A percentile compares a stretch with the other conserved stretches of the same genome.
These are phyloP conservation scores for Adrianichthys oophorus DNA, from an alignment of 2,797 vertebrate species.

Conservation along the genomic window DNA sequence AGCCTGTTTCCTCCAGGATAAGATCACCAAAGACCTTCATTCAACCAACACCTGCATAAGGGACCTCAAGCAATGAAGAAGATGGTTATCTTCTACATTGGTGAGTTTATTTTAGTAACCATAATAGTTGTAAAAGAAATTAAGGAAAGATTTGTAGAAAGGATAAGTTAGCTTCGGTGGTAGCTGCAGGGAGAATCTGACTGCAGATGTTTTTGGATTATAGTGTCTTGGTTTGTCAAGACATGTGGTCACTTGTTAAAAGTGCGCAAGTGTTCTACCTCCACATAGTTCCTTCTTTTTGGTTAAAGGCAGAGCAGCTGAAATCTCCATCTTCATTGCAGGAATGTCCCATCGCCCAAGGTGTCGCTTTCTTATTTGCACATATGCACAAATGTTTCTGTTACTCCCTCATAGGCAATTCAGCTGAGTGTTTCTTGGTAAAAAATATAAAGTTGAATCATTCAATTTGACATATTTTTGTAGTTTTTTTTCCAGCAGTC, in stretches of 20 bases:
- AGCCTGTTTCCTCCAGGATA: too few species aligned
- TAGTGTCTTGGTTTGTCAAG: not conserved
- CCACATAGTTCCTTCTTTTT: not conserved
- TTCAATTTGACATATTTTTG: not conserved
- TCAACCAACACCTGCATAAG: too few species aligned
- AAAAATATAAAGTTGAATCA: not conserved
- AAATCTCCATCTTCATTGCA: not conserved
- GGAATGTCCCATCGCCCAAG: not conserved
- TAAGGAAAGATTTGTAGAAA: too few species aligned
- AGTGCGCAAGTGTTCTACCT: not conserved
- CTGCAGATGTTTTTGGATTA: not conserved
- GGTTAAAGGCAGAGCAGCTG: not conserved
- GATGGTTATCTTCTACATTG: too few species aligned
- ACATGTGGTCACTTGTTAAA: slow-evolving; percentile 12
- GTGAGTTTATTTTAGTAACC: too few species aligned
- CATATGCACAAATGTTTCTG: not conserved
- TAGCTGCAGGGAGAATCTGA: not conserved
- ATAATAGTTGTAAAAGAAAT: too few species aligned
- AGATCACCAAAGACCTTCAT: too few species aligned
- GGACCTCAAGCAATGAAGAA: too few species aligned
- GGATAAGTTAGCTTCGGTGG: slow-evolving; percentile 12
- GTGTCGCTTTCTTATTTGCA: too few species aligned
- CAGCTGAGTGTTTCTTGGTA: not conserved
- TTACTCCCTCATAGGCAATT: not conserved
- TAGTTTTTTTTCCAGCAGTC: slow-evolving; percentile 66